phyloP scores from a whole-genome alignment of 1,140 invertebrate species.

The Drosophila arizonae region DNA sequence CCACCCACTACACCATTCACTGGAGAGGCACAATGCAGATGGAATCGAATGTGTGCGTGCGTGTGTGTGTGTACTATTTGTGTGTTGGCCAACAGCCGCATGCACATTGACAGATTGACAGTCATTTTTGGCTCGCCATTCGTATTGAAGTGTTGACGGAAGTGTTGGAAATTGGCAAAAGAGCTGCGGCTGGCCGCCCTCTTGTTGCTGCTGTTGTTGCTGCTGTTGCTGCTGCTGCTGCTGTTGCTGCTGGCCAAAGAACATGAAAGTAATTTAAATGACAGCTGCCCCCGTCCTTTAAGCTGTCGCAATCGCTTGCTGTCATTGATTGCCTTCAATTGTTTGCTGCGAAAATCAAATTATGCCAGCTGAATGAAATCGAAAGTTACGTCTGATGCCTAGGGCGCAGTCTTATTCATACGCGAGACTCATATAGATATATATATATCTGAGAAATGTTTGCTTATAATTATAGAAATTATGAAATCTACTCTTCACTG shows the following conservation, averaged over 20 bases:
- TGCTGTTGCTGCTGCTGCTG: neutral
- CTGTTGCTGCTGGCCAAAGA: constrained; percentile 33
- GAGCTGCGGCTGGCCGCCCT: constrained; percentile 42
- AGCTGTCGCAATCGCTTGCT: constrained; percentile 6
- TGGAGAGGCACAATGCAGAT: constrained; percentile 35
- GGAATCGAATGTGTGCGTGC: constrained; percentile 35
- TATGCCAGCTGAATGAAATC: constrained; percentile 53
- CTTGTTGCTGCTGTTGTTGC: neutral
- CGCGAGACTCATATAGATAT: neutral
- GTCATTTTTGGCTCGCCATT: constrained; percentile 59
- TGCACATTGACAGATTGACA: constrained; percentile 74
- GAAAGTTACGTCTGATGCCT: constrained; percentile 50
- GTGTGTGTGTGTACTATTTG: constrained; percentile 6
- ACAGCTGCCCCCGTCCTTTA: constrained; percentile 15
- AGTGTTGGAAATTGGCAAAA: constrained; percentile 77
- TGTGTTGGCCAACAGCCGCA: constrained; percentile 18
- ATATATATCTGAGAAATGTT: constrained; percentile 3
- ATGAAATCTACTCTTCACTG: constrained; percentile 52
- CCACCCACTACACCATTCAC: constrained; percentile 1
- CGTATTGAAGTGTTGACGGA: constrained; percentile 75
- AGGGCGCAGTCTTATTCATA: neutral
- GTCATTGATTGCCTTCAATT: constrained; percentile 65
- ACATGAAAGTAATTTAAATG: constrained; percentile 78
- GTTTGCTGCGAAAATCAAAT: constrained; percentile 51
- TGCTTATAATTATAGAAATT: constrained; percentile 68